These are phyloP conservation scores for Coreoperca whiteheadi DNA, from an alignment of 2,113 vertebrate species.

Conservation along the genomic window DNA sequence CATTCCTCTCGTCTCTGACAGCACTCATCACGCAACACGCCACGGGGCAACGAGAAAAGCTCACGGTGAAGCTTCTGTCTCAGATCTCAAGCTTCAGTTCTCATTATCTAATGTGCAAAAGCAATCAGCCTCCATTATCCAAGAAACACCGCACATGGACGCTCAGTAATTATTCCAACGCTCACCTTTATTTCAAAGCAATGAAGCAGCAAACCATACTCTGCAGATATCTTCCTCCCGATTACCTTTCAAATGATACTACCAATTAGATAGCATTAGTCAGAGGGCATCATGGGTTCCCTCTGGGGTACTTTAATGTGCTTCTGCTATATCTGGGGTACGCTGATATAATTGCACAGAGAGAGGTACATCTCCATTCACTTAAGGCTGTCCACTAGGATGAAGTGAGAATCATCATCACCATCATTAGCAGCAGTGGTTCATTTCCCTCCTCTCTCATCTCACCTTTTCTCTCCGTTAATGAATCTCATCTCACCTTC, in stretches of 20 bases:
- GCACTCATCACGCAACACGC: not conserved
- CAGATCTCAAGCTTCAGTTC: slow-evolving; percentile 13
- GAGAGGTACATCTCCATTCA: slow-evolving; percentile 44
- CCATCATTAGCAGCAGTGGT: slow-evolving; percentile 15
- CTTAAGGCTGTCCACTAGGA: slow-evolving; percentile 2
- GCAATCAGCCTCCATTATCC: slow-evolving; percentile 54
- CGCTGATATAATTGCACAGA: slow-evolving; percentile 30
- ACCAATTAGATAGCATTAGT: slow-evolving; percentile 54
- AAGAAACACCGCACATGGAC: slow-evolving; percentile 31
- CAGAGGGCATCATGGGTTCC: not conserved
- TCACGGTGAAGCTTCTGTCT: slow-evolving; percentile 2
- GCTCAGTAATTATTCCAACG: slow-evolving; percentile 39
- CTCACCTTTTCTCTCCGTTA: not conserved
- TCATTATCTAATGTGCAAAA: slow-evolving; percentile 45
- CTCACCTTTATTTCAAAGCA: slow-evolving; percentile 47
- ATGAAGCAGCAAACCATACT: slow-evolving; percentile 48
- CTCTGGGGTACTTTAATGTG: slow-evolving; percentile 40
- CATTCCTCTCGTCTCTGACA: not conserved
- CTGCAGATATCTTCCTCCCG: slow-evolving; percentile 58
- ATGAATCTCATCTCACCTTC: not conserved
- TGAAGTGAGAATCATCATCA: not conserved
- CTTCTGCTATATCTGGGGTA: slow-evolving; percentile 11
- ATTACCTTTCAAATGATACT: slow-evolving; percentile 61
- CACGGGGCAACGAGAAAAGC: not conserved
- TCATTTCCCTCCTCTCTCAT: slow-evolving; percentile 18